phyloP scores from a whole-genome alignment of 1,140 invertebrate genomes.

The Macrocentrus cingulum region DNA sequence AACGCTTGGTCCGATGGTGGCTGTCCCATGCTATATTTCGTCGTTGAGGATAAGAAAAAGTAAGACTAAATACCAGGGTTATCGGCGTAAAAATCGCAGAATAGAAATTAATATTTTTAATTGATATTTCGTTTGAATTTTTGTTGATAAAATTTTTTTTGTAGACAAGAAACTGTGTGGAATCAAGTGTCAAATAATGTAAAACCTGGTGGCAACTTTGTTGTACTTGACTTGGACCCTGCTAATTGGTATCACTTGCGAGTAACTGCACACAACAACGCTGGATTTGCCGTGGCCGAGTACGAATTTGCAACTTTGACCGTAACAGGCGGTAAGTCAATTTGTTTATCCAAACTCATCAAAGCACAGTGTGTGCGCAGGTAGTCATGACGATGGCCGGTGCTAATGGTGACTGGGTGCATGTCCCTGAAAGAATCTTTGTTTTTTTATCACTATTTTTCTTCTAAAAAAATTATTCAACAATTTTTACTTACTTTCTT shows the following conservation, averaged over 20 bases:
- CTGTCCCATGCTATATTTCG: slow-evolving; percentile 94
- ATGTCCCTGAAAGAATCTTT: neutral
- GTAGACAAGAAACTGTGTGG: slow-evolving; percentile 80
- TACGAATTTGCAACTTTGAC: slow-evolving; percentile 94
- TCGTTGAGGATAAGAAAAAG: slow-evolving; percentile 94
- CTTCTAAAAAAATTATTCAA: neutral
- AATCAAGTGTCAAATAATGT: slow-evolving; percentile 91
- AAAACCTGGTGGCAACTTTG: slow-evolving; percentile 86
- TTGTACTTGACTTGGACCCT: slow-evolving; percentile 87
- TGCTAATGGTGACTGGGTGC: slow-evolving; percentile 54
- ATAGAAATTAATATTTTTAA: no score
- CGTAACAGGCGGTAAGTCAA: slow-evolving; percentile 80
- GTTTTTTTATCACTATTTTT: neutral
- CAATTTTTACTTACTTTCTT: no score
- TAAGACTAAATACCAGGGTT: slow-evolving; percentile 52
- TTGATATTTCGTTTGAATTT: no score
- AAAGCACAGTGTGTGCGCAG: no score
- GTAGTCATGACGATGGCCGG: slow-evolving; percentile 41
- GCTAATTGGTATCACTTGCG: slow-evolving; percentile 90
- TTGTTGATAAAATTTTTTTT: neutral
- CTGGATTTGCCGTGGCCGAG: slow-evolving; percentile 90
- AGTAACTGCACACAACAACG: slow-evolving; percentile 94
- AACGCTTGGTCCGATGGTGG: slow-evolving; percentile 93
- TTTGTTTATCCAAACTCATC: no score
- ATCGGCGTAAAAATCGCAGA: neutral